Base-by-base conservation (phyloP, 2,113 vertebrate species). In the Chrysochloris asiatica region DNA sequence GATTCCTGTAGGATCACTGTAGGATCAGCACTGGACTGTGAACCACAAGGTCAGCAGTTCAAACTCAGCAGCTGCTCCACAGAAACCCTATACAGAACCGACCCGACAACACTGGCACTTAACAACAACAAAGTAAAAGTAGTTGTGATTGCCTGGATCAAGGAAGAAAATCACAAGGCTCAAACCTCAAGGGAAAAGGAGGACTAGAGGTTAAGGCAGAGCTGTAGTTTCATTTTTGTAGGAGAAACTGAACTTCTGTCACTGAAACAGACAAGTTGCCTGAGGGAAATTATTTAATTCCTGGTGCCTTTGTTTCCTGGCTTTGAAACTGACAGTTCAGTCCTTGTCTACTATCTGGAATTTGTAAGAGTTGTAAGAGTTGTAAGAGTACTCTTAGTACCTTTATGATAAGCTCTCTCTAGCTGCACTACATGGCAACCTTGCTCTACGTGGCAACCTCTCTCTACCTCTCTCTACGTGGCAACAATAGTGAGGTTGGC, bases 191-290 rank as follows among this genome's bases (percentile, higher is more conserved):
- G 14, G 13, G 36, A 7, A 16, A 56, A 72, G 10, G 82, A 52
- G 52, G 63, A 47, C 1, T 0, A 3, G 73, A 48, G 73, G 76
- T 76, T 30, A 84, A 28, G 0, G 4, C 24, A 0, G 9, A 0
- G 28, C 41, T 0, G 17, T 3, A 1, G 10, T 50, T 50, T 86
- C 56, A 61, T 45, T 88, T 86, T 81, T 41, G 16, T 3, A 83
- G 79, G 30, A 63, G 82, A 72, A 83, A 45, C 73, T 30, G 9
- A 69, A 65, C 52, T 92, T 87, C 94, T 90, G 87, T 77, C 83
- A 59, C 45, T 33, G 75, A 47, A 59, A 76, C 91, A 80, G 91
- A 89, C 65, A 76, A 83, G 79, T 69, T 80, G 95, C 95, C 95
- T 4, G 28, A 83, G 91, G 95, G 85, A 89, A 87, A 90, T 3